Conservation (phyloP, 1,140 invertebrate genomes). For the Sipha flava region DNA sequence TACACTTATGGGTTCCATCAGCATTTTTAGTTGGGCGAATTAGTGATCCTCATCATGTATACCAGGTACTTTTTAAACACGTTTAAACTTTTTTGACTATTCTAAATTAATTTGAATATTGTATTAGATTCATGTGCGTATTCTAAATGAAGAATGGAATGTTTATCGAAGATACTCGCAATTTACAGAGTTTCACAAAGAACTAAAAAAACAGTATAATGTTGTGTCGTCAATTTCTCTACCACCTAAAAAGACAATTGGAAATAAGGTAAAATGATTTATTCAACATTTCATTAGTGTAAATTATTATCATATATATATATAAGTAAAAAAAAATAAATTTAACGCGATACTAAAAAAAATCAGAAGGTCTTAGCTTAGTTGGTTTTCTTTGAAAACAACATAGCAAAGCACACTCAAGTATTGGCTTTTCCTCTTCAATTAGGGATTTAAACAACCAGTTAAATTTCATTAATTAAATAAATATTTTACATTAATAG, state of each 20-base stretch:
- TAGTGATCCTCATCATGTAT: slow-evolving; percentile 72
- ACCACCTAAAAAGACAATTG: slow-evolving; percentile 85
- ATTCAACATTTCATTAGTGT: not conserved
- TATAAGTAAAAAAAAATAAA: too few relatives aligned
- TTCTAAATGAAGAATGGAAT: slow-evolving; percentile 85
- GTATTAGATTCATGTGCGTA: slow-evolving; percentile 67
- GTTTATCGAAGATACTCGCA: slow-evolving; percentile 85
- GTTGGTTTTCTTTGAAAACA: too few relatives aligned
- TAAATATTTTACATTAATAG: too few relatives aligned
- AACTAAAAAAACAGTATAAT: slow-evolving; percentile 72
- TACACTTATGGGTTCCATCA: slow-evolving; percentile 86
- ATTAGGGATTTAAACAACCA: too few relatives aligned
- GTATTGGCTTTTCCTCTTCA: too few relatives aligned
- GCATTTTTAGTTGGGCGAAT: slow-evolving; percentile 74
- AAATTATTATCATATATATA: slow-evolving; percentile 1
- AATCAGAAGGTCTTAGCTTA: too few relatives aligned
- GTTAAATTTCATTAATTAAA: too few relatives aligned
- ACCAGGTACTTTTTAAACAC: too few relatives aligned
- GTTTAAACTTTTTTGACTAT: too few relatives aligned
- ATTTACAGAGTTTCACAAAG: slow-evolving; percentile 72
- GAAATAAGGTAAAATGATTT: slow-evolving; percentile 62
- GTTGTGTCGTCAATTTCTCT: slow-evolving; percentile 73
- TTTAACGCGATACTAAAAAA: too few relatives aligned
- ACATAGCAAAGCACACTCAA: too few relatives aligned
- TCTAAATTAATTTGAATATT: not conserved